Evolutionary conservation across 1,140 invertebrate species (phyloP), one percentile per base, ranked within the genome.

Genomic region (Drosophila kikkawai): DNA sequence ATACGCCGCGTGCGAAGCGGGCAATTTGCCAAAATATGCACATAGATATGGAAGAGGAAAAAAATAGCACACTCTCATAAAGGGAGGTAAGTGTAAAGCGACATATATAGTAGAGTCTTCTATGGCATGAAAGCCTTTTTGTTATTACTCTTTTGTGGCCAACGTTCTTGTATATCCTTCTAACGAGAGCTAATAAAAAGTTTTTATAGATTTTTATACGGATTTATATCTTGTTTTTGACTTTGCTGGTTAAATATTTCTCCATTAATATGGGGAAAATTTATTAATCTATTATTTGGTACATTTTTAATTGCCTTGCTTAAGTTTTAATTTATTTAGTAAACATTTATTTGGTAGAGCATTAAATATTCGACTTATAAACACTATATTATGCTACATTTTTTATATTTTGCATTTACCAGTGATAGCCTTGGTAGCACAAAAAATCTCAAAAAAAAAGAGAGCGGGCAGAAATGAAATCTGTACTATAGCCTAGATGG

Each of bases 1-100:
- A 82, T 73, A 77, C 67, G 67, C 51, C 47, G 53, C 59, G 55
- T 82, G 19, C 39, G 75, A 69, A 48, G 51, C 56, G 47, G 55
- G 50, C 56, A 67, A 75, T 73, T 63, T 51, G 51, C 75, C 56
- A 65, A 68, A 47, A 80, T 37, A 44, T 39, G 59, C 36, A 32
- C 45, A 69, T 51, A 69, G 36, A 51, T 37, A 55, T 3, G 22
- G 13, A 39, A 67, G 48, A 66, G n/a, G 41, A 37, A 69, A 68
- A 68, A 69, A 50, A 42, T 36, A 17, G 41, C 37, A 44, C 7
- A 36, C 26, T 29, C 26, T 29, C 64, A 71, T 48, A 26, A 26
- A 17, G 39, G 29, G 29, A 34, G 51, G 34, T 56, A 22, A 36
- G 41, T 34, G 41, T 26, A 22, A 41, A 15, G 22, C 13, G 39